Conservation (phyloP, 2,888 invertebrate genomes). For the Hypselothyrea guttata region DNA sequence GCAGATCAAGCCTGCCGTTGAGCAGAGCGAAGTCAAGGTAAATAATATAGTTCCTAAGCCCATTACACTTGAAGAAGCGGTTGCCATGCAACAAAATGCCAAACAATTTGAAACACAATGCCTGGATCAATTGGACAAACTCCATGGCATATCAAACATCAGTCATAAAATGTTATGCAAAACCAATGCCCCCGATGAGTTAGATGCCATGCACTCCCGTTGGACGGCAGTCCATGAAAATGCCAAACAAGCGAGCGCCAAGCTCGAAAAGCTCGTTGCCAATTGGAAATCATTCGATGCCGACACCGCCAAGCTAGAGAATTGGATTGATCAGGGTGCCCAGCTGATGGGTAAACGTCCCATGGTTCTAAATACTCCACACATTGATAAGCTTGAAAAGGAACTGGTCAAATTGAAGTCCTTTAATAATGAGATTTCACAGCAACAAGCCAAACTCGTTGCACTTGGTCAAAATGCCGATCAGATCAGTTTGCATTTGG, state of each 20-base stretch:
- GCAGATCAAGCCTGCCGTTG: slow-evolving; percentile 93
- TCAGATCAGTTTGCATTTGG: slow-evolving; percentile 89
- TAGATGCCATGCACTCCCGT: slow-evolving; percentile 91
- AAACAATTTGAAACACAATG: slow-evolving; percentile 90
- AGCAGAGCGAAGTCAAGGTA: slow-evolving; percentile 92
- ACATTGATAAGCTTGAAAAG: slow-evolving; percentile 89
- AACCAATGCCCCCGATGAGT: slow-evolving; percentile 91
- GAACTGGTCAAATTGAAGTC: slow-evolving; percentile 90
- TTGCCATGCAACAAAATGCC: slow-evolving; percentile 88
- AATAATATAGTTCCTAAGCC: slow-evolving; percentile 86
- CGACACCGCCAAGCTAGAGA: slow-evolving; percentile 89
- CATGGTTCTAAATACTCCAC: slow-evolving; percentile 86
- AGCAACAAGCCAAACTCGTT: slow-evolving; percentile 92
- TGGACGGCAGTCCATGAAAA: slow-evolving; percentile 93
- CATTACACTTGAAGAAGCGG: slow-evolving; percentile 90
- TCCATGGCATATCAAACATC: slow-evolving; percentile 88
- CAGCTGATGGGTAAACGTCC: slow-evolving; percentile 85
- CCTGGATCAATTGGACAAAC: slow-evolving; percentile 88
- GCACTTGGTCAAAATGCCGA: slow-evolving; percentile 91
- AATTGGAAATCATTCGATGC: slow-evolving; percentile 92
- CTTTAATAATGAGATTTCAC: slow-evolving; percentile 92
- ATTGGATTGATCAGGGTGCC: slow-evolving; percentile 89
- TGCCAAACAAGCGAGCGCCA: slow-evolving; percentile 89
- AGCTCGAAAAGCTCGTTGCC: slow-evolving; percentile 89
- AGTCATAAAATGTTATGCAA: slow-evolving; percentile 90